Percentiles rank a stretch among this genome's conserved stretches.
Conservation (phyloP, 2,888 invertebrate species). For the Julus scanicus region DNA sequence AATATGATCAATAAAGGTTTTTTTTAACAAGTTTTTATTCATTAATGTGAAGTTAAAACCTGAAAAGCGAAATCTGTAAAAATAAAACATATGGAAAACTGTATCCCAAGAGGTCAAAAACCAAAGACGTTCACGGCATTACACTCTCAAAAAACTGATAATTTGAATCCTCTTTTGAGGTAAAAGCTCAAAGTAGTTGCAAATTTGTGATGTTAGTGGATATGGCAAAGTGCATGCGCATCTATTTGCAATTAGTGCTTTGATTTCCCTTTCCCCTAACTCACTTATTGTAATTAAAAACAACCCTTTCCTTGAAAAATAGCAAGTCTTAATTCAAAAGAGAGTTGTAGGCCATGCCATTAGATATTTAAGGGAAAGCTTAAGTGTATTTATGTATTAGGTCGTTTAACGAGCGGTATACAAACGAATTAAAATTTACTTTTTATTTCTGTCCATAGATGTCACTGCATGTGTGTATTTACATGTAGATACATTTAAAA, state of each 20-base stretch:
- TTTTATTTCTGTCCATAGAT: no score
- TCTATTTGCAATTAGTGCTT: neutral
- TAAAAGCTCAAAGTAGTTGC: neutral
- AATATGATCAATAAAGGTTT: no score
- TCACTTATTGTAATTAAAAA: slow-evolving; percentile 39
- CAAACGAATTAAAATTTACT: no score
- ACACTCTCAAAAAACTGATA: neutral
- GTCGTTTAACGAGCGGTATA: no score
- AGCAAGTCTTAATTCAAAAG: neutral
- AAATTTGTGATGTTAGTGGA: neutral
- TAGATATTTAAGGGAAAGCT: neutral
- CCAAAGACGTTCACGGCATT: neutral
- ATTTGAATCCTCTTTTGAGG: neutral
- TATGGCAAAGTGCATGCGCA: neutral
- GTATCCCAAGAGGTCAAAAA: neutral
- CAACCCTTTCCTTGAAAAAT: neutral
- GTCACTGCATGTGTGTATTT: no score
- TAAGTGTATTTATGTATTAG: neutral
- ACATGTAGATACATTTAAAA: no score
- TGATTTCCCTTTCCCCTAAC: slow-evolving; percentile 29
- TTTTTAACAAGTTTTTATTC: no score
- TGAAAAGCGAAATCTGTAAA: neutral
- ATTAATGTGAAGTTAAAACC: neutral
- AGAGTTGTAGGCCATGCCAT: neutral
- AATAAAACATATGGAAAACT: neutral